phyloP scores from a whole-genome alignment of 2,113 vertebrate genomes.

The Corydoras maculifer region DNA sequence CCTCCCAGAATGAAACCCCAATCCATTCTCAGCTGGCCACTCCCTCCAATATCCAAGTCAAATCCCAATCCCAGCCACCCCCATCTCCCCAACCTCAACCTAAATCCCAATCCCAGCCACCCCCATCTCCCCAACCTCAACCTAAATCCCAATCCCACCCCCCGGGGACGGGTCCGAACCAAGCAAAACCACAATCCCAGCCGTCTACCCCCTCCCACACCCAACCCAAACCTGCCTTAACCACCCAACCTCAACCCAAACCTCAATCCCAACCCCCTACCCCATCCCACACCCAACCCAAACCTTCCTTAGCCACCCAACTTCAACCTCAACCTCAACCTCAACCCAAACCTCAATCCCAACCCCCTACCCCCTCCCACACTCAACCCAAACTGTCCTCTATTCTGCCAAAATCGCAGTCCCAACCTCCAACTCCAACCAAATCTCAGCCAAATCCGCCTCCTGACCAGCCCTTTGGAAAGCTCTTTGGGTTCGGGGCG shows the following conservation, averaged over 20 bases:
- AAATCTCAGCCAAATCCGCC: conserved; percentile 57
- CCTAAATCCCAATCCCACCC: conserved; percentile 74
- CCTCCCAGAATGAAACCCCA: conserved; percentile 50
- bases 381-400: conserved; percentile 75
- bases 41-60: conserved; percentile 45
- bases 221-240: conserved; percentile 72
- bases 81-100: conserved; percentile 61
- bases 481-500: conserved; percentile 91
- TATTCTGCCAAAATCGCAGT: conserved; percentile 51
- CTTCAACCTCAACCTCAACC: conserved; percentile 77
- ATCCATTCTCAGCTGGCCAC: conserved; percentile 37
- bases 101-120: conserved; percentile 74
- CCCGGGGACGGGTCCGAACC: conserved; percentile 70
- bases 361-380: conserved; percentile 71
- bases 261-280: conserved; percentile 46
- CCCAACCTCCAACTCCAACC: conserved; percentile 15
- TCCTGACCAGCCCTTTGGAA: conserved; percentile 85
- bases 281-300: conserved; percentile 9
- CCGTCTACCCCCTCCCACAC: conserved; percentile 74
- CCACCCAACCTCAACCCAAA: conserved; percentile 77
- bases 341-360: conserved; percentile 74
- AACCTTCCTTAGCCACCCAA: conserved; percentile 73
- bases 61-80: conserved; percentile 22
- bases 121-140: conserved; percentile 70
- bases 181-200: conserved; percentile 73